These are phyloP conservation scores for Polypterus senegalus DNA, from an alignment of 2,113 vertebrate species.

Conservation along the genomic window DNA sequence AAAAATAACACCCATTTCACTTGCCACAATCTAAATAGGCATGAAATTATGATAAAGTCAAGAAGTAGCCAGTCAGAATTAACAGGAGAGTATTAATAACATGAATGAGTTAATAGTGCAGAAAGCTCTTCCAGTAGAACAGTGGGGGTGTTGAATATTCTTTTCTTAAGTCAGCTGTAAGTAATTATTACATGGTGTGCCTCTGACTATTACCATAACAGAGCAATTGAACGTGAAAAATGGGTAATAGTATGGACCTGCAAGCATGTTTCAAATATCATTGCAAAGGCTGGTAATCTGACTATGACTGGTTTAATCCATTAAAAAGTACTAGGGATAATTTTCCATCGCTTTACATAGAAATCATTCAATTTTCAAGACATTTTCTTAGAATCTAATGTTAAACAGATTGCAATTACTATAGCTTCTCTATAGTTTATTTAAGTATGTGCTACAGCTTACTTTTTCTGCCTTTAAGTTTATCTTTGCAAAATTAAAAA, in stretches of 20 bases:
- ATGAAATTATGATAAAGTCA: constrained; percentile 78
- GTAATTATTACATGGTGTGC: constrained; percentile 98
- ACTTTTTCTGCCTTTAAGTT: too few species aligned
- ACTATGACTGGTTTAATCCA: neutral
- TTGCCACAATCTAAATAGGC: constrained; percentile 50
- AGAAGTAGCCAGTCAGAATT: constrained; percentile 67
- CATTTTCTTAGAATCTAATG: too few species aligned
- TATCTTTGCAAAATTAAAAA: too few species aligned
- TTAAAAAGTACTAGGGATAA: too few species aligned
- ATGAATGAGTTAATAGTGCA: constrained; percentile 99
- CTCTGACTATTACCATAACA: constrained; percentile 98
- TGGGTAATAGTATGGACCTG: constrained; percentile 95
- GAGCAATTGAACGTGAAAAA: constrained; percentile 99
- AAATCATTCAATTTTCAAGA: too few species aligned
- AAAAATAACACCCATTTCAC: constrained; percentile 24
- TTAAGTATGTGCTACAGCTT: too few species aligned
- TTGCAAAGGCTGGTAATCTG: constrained; percentile 61
- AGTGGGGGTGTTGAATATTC: constrained; percentile 87
- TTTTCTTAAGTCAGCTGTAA: constrained; percentile 99
- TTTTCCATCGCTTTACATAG: too few species aligned
- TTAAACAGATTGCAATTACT: too few species aligned
- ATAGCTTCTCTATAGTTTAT: too few species aligned
- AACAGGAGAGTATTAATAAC: constrained; percentile 98
- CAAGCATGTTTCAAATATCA: constrained; percentile 79
- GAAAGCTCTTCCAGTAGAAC: constrained; percentile 94